Conservation (phyloP, 2,113 vertebrate species). For the Mobula birostris region DNA sequence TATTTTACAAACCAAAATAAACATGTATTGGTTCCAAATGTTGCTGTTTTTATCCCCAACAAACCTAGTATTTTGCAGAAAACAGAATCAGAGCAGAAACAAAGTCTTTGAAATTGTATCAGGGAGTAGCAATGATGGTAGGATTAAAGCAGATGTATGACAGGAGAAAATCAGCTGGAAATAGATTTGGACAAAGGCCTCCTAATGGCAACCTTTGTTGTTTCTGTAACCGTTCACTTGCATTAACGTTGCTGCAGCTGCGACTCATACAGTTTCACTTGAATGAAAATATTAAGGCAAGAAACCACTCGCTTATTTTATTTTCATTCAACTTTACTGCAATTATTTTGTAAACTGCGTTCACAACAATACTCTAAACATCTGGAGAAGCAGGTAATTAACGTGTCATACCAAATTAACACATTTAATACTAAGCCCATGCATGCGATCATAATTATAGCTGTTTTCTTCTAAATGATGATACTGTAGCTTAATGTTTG, state of each 20-base stretch:
- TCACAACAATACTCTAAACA: slow-evolving; percentile 90
- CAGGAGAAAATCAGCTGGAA: slow-evolving; percentile 22
- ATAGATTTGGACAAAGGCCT: slow-evolving; percentile 47
- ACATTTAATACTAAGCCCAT: slow-evolving; percentile 84
- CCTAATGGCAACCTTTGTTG: slow-evolving; percentile 63
- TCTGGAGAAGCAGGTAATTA: slow-evolving; percentile 95
- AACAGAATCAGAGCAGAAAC: background rate
- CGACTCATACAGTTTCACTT: slow-evolving; percentile 69
- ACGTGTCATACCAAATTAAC: slow-evolving; percentile 88
- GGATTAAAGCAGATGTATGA: slow-evolving; percentile 48
- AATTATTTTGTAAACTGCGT: slow-evolving; percentile 89
- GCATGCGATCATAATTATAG: slow-evolving; percentile 87
- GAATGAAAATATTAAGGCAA: slow-evolving; percentile 82
- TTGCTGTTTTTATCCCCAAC: slow-evolving; percentile 1
- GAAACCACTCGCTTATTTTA: slow-evolving; percentile 85
- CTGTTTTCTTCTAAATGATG: slow-evolving; percentile 82
- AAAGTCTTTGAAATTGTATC: slow-evolving; percentile 30
- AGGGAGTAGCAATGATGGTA: background rate
- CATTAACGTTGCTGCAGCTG: slow-evolving; percentile 69
- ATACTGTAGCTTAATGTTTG: slow-evolving; percentile 67
- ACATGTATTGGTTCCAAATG: background rate
- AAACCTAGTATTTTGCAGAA: background rate
- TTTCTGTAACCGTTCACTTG: slow-evolving; percentile 52
- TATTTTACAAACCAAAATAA: background rate
- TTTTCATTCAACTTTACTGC: slow-evolving; percentile 86